Base-by-base conservation (phyloP, 2,888 invertebrate species). In the Philereme transversata region DNA sequence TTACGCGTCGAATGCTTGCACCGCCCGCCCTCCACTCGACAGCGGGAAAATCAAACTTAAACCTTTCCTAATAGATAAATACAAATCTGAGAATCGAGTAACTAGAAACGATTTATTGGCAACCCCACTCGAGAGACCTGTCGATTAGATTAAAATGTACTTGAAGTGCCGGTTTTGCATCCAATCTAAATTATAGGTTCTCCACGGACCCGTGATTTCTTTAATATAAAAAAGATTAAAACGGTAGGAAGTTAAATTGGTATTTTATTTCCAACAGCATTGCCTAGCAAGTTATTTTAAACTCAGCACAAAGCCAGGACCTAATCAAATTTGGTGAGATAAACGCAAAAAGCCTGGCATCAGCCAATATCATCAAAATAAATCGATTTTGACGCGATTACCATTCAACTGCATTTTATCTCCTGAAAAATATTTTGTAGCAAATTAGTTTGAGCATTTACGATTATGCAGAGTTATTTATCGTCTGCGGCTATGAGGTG, bases 41-140 rank as follows among this genome's bases (percentile, higher is more conserved):
- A 83, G 79, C 71, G 51, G 78, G 79, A 83, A 83, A 84, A 82
- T 82, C 79, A 75, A 83, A 83, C 81, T 81, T 80, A 82, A 83
- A 83, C 79, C 80, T 76, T 53, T 38, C 75, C 72, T 83, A 84
- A 83, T 83, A 82, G 83, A 85, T 83, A 82, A 83, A 84, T 84
- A 82, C 82, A 85, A 82, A 78, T 77, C 75, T 69, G 71, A 76
- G 75, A 69, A 54, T 59, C 57, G 55, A 60, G 64, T 67, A 65
- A 55, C 64, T 60, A 60, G 58, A 55, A 67, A 64, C 63, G 66
- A 68, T 70, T 70, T 70, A 70, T 70, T 62, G 63, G 63, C 58
- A 64, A 68, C 60, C 55, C 62, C 59, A 68, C 62, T 67, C 64
- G 57, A 60, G 64, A 51, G 60, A 56, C 44, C 57, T 64, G 45